A percentile compares a stretch with the other conserved stretches of the same genome.
Evolutionary conservation across 1,140 invertebrate genomes (phyloP).

Genomic region (Manduca sexta): DNA sequence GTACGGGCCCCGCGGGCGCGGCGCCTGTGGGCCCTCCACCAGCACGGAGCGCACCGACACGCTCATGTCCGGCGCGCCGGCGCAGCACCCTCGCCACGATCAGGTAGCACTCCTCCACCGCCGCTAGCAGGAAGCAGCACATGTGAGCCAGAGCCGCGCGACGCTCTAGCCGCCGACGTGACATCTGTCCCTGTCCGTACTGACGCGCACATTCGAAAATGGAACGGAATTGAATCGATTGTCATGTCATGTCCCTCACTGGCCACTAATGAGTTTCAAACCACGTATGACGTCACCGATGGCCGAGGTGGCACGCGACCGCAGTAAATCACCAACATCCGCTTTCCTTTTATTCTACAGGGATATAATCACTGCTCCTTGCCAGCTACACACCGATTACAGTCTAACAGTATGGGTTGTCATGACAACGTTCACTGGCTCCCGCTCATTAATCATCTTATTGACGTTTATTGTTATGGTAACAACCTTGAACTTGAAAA

Average conservation of each 20-base stretch:
- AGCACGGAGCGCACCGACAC: conserved; percentile 53
- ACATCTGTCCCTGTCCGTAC: conserved; percentile 1
- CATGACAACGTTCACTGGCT: too few relatives aligned
- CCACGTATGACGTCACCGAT: too few relatives aligned
- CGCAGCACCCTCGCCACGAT: conserved; percentile 16
- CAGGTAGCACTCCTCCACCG: conserved; percentile 35
- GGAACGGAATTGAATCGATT: too few relatives aligned
- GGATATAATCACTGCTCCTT: too few relatives aligned
- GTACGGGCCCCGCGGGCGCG: conserved; percentile 49
- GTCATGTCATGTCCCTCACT: too few relatives aligned
- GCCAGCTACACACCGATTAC: too few relatives aligned
- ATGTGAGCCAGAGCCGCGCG: conserved; percentile 25
- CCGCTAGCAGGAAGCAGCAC: conserved; percentile 40
- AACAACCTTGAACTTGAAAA: too few relatives aligned
- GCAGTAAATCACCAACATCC: neutral
- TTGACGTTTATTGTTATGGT: too few relatives aligned
- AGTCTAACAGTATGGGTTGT: too few relatives aligned
- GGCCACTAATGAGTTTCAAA: too few relatives aligned
- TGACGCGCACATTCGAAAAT: neutral
- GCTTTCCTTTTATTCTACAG: neutral
- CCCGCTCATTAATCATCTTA: too few relatives aligned
- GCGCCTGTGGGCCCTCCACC: conserved; percentile 47
- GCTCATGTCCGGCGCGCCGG: conserved; percentile 37
- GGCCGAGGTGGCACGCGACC: neutral
- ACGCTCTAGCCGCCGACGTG: conserved; percentile 1